Base-by-base conservation (phyloP, 2,797 vertebrate species). In the Acropternis orthonyx region DNA sequence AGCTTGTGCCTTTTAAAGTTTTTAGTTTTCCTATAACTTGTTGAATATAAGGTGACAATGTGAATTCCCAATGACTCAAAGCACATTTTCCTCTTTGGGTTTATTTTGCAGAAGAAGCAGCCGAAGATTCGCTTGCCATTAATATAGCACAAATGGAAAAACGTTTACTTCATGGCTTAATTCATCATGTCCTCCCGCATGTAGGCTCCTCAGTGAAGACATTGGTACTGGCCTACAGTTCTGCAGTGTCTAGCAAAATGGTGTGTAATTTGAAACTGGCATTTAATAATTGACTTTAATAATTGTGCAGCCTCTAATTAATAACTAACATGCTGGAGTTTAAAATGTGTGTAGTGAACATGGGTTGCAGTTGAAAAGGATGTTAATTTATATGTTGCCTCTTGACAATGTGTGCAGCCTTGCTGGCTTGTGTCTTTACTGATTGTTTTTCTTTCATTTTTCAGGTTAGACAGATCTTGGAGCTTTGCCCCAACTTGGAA, bases 181-280 rank as follows among this genome's bases (percentile, higher is more conserved):
- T 99, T 97, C 99, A 99, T 97, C 98, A 98, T 93, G 97, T 99
- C 91, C 98, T 99, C 55, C 99, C 99, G 0, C 94, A 97, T 58
- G 98, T 99, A 23, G 99, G 99, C 58, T 92, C 98, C 30, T 99
- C 98, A 34, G 99, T 99, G 72, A 99, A 98, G 97, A 99, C 99
- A 12, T 93, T 99, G 74, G 98, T 99, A 65, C 96, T 99, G 97
- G 99, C 99, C 1, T 99, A 99, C 97, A 99, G 99, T 92, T 99
- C 98, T 51, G 98, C 99, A 46, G 98, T 98, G 73, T 99, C 99
- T 74, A 99, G 98, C 98, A 99, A 99, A 98, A 99, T 99, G 99
- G 99, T 99, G 97, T 32, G 97, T 95, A 77, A 62, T 24, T 76
- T 66, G 66, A 89, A 86, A 71, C 10, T 71, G 49, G 43, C 36